Evolutionary conservation across 2,888 invertebrate genomes (phyloP).

Genomic region (Minunthozetes semirufus): DNA sequence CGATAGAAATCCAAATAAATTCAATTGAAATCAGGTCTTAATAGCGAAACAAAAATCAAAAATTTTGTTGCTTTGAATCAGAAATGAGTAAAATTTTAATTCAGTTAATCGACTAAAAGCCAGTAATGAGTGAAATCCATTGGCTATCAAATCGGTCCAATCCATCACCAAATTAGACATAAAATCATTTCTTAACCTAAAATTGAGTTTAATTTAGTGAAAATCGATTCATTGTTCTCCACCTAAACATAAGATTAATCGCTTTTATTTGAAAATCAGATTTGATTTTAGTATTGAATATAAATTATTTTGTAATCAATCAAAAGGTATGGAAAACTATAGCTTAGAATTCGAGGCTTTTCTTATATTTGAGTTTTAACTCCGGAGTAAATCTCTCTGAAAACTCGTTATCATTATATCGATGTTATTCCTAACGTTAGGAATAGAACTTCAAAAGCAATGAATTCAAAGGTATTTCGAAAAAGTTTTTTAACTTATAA

Average conservation of each 20-base stretch:
- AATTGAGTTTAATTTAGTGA: background rate
- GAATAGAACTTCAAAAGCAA: background rate
- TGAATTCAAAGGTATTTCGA: background rate
- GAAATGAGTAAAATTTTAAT: no score
- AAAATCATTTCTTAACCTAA: background rate
- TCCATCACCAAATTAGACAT: background rate
- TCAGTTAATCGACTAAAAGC: no score
- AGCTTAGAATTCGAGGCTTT: no score
- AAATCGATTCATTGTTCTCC: background rate
- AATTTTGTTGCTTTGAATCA: no score
- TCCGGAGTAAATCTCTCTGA: no score
- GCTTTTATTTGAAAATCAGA: background rate
- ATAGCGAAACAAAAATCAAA: no score
- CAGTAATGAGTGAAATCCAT: no score
- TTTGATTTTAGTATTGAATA: slow-evolving; percentile 1
- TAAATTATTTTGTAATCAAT: slow-evolving; percentile 13
- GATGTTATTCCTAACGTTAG: background rate
- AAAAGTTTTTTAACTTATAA: background rate
- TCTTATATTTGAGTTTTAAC: no score
- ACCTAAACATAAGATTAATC: slow-evolving; percentile 1
- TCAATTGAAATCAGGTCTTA: no score
- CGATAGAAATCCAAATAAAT: no score
- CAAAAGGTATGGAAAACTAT: background rate
- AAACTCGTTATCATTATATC: no score
- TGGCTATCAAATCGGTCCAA: background rate